Evolutionary conservation across 2,797 vertebrate species (phyloP).

Genomic region (Synaphobranchus kaupii): DNA sequence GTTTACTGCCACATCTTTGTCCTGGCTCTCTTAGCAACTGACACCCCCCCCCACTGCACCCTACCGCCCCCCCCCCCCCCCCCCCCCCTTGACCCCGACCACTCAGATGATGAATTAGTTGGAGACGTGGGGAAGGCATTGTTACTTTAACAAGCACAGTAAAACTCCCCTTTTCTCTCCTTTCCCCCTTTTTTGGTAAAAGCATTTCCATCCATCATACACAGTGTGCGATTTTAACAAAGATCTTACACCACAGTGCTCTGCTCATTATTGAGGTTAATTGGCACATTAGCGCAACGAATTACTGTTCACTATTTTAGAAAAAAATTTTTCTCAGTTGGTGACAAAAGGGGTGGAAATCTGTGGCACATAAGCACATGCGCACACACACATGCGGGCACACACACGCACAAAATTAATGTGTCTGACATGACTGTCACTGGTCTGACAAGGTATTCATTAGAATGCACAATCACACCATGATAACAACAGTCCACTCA

Average conservation of each 20-base stretch:
- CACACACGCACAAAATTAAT: slow-evolving; percentile 2
- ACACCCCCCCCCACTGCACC: background rate
- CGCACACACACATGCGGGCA: background rate
- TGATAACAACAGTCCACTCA: slow-evolving; percentile 14
- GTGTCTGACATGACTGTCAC: slow-evolving; percentile 6
- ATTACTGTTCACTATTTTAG: slow-evolving; percentile 28
- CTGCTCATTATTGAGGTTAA: slow-evolving; percentile 36
- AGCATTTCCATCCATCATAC: slow-evolving; percentile 13
- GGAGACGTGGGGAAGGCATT: slow-evolving; percentile 7
- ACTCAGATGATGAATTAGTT: slow-evolving; percentile 35
- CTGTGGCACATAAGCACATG: slow-evolving; percentile 32
- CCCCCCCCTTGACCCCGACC: background rate
- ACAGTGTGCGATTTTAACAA: slow-evolving; percentile 25
- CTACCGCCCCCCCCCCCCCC: background rate
- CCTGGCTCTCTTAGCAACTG: slow-evolving; percentile 14
- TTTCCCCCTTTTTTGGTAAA: background rate
- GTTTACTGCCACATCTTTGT: slow-evolving; percentile 35
- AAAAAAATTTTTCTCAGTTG: background rate
- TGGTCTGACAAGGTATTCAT: slow-evolving; percentile 2
- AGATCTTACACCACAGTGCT: slow-evolving; percentile 34
- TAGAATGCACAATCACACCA: slow-evolving; percentile 13
- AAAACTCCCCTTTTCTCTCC: slow-evolving; percentile 7
- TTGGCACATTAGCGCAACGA: slow-evolving; percentile 31
- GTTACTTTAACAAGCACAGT: slow-evolving; percentile 19
- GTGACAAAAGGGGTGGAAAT: slow-evolving; percentile 32